Evolutionary conservation across 1,140 invertebrate genomes (phyloP).

Genomic region (Drosophila carrolli): DNA sequence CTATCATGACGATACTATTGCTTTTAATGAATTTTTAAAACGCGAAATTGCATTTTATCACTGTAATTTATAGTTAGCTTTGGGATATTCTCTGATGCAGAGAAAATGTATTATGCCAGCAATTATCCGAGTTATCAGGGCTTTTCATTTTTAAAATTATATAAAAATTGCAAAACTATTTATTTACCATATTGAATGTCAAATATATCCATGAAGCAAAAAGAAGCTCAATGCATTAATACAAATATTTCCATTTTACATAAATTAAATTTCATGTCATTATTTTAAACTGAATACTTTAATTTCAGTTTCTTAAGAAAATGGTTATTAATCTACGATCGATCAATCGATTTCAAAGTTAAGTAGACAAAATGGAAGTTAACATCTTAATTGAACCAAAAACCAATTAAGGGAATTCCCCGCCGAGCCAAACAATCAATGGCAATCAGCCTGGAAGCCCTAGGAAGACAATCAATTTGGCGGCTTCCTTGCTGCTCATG

Average conservation of each 20-base stretch:
- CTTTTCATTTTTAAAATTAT: neutral
- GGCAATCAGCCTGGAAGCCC: conserved; percentile 43
- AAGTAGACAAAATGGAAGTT: neutral
- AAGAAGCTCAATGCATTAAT: too few relatives aligned
- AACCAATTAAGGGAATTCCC: conserved; percentile 46
- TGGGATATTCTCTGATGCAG: neutral
- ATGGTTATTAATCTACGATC: too few relatives aligned
- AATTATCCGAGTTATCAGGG: neutral
- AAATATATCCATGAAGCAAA: neutral
- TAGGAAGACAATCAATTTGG: conserved; percentile 42
- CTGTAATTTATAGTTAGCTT: neutral
- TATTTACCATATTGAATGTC: neutral
- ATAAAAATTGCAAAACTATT: neutral
- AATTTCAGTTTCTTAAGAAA: too few relatives aligned
- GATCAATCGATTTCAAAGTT: neutral
- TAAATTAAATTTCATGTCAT: too few relatives aligned
- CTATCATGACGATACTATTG: neutral
- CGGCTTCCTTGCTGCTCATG: conserved; percentile 18
- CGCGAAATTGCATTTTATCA: conserved; percentile 2
- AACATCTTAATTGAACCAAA: conserved; percentile 14
- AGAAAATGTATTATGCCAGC: neutral
- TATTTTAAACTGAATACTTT: too few relatives aligned
- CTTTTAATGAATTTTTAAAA: conserved; percentile 5
- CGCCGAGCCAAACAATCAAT: conserved; percentile 38
- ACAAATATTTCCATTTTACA: too few relatives aligned